These are phyloP conservation scores for Cataglyphis altisquamis DNA, from an alignment of 2,888 invertebrate species.

Conservation along the genomic window DNA sequence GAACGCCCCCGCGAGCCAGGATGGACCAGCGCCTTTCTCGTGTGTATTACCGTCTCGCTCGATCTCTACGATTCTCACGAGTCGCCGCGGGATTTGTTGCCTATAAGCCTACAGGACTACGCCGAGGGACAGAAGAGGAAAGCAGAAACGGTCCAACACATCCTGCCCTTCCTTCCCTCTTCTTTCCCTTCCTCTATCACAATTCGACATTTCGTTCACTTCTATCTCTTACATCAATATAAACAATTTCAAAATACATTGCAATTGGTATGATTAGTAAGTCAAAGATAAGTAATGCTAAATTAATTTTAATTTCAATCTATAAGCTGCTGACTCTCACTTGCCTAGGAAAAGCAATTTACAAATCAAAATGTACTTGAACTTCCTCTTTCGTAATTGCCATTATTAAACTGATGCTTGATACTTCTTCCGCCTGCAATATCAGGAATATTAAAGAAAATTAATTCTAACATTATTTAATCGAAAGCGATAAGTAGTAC, in stretches of 20 bases:
- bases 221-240: not conserved
- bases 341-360: not conserved
- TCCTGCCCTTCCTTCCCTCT: not conserved
- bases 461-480: slow-evolving; percentile 15
- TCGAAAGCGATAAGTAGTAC: not conserved
- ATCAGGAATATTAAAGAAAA: not conserved
- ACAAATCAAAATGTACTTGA: not conserved
- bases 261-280: not conserved
- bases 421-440: not conserved
- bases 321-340: not conserved
- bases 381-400: not conserved
- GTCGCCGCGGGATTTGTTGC: slow-evolving; percentile 76
- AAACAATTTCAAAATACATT: slow-evolving; percentile 14
- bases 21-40: slow-evolving; percentile 74
- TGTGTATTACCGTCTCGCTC: slow-evolving; percentile 75
- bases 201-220: not conserved
- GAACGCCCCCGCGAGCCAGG: slow-evolving; percentile 85
- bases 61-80: slow-evolving; percentile 83
- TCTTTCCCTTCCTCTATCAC: not conserved
- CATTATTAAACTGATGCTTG: not conserved
- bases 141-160: slow-evolving; percentile 52
- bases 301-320: slow-evolving; percentile 22
- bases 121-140: slow-evolving; percentile 70
- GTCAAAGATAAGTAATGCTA: not conserved
- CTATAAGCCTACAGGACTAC: slow-evolving; percentile 74